Evolutionary conservation across 2,888 invertebrate species (phyloP).

Genomic region (Horisme vitalbata): DNA sequence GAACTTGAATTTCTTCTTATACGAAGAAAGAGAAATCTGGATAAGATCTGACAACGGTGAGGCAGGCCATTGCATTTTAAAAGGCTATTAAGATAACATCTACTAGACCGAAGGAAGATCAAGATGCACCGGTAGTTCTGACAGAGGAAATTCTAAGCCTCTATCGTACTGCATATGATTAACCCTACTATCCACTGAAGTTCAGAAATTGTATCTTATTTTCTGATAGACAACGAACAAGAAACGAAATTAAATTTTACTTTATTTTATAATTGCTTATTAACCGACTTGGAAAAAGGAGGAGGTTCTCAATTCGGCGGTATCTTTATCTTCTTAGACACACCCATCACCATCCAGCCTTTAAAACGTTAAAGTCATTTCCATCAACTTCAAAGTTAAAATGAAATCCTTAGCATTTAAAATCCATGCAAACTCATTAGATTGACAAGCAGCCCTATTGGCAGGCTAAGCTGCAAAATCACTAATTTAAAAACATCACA

Average conservation of each 20-base stretch:
- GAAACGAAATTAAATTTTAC: no score
- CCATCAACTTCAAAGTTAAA: constrained; percentile 5
- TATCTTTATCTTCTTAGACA: background rate
- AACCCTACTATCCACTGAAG: no score
- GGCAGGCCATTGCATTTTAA: constrained; percentile 4
- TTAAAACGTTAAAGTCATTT: background rate
- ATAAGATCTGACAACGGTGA: constrained; percentile 8
- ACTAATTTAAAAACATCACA: constrained; percentile 26
- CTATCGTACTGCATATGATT: no score
- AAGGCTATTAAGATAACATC: constrained; percentile 8
- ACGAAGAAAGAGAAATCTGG: background rate
- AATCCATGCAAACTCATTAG: constrained; percentile 1
- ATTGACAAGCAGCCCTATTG: constrained; percentile 7
- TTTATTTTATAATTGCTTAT: no score
- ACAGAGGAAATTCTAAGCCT: no score
- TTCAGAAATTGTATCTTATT: no score
- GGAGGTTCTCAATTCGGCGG: no score
- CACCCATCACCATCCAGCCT: no score
- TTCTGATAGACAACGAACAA: no score
- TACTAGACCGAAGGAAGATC: constrained; percentile 4
- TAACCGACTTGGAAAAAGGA: no score
- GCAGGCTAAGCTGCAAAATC: constrained; percentile 11
- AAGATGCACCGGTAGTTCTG: constrained; percentile 1
- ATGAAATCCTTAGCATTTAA: background rate
- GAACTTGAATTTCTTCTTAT: background rate